Conservation (phyloP, 2,113 vertebrate species). For the Todiramphus saurophagus region DNA sequence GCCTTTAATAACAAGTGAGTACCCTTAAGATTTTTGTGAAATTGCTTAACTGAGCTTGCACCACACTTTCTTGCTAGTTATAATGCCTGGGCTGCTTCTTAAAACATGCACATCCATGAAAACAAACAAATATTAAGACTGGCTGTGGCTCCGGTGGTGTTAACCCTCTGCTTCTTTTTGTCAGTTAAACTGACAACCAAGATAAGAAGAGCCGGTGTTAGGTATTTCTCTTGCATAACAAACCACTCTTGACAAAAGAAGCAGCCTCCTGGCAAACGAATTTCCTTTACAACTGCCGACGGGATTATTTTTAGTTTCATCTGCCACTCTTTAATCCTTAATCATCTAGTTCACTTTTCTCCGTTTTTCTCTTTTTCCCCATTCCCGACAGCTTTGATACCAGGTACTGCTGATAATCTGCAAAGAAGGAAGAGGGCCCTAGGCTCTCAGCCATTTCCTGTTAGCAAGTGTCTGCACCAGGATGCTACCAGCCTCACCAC, state of each 20-base stretch:
- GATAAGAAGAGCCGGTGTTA: constrained; percentile 67
- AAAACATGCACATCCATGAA: constrained; percentile 14
- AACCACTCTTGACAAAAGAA: constrained; percentile 70
- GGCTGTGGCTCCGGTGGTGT: constrained; percentile 34
- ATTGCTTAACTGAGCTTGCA: constrained; percentile 36
- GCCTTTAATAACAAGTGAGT: background rate
- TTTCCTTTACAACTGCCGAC: constrained; percentile 71
- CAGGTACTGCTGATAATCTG: background rate
- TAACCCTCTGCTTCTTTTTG: constrained; percentile 63
- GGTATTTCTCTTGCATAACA: constrained; percentile 72
- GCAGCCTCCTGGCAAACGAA: constrained; percentile 72
- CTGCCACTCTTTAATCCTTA: constrained; percentile 55
- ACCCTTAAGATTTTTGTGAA: background rate
- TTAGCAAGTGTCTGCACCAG: rapidly evolving
- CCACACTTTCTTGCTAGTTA: background rate
- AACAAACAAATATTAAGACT: constrained; percentile 36
- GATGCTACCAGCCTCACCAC: background rate
- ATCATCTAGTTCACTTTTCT: constrained; percentile 2
- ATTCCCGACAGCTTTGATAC: background rate
- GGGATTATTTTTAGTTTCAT: constrained; percentile 65
- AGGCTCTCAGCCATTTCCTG: background rate
- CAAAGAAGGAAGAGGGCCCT: background rate
- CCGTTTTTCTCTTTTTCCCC: background rate
- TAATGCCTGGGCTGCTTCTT: constrained; percentile 20
- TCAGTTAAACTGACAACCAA: constrained; percentile 73